Base-by-base conservation (phyloP, 2,113 vertebrate genomes). In the Entelurus aequoreus region DNA sequence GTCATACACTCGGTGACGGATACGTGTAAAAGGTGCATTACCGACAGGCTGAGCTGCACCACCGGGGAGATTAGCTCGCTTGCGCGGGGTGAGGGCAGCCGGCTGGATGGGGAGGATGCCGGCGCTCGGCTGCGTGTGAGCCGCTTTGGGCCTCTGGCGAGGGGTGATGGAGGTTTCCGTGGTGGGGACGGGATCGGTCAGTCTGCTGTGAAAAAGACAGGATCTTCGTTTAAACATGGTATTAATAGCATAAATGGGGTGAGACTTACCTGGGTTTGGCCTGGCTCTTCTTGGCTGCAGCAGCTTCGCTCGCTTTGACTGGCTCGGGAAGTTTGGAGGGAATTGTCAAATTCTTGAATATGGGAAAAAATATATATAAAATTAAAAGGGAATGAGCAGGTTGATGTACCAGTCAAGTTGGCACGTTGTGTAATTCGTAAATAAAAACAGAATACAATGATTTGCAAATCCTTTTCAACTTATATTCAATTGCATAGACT, bases 81-180 rank as follows among this genome's bases (percentile, higher is more conserved):
- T 99, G 52, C 97, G 90, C 28, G 96, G 97, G 0, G 96, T 99
- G 69, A 98, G 89, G 50, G 94, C 93, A 61, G 94, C 94, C 60
- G 96, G 94, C 80, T 99, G 97, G 63, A 98, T 98, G 65, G 96
- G 95, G 61, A 98, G 80, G 62, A 97, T 98, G 35, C 97, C 96
- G 61, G 93, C 90, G 75, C 92, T 93, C 7, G 95, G 85, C 74
- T 97, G 96, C 5, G 95, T 90, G 77, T 98, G 96, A n/a, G 91
- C 94, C 36, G 96, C 95, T 87, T 99, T 98, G 62, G 97, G 97
- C 71, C 96, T 92, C 89, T 99, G 97, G 47, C 96, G 94, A 37
- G 96, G 97, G 0, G 95, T 94, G 75, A 99, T 99, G 79, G 97
- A 99, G 0, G 97, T 99, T 89, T 98, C 97, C 66, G 93, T 98